phyloP scores from a whole-genome alignment of 1,140 invertebrate genomes.

The Drosophila pachea region DNA sequence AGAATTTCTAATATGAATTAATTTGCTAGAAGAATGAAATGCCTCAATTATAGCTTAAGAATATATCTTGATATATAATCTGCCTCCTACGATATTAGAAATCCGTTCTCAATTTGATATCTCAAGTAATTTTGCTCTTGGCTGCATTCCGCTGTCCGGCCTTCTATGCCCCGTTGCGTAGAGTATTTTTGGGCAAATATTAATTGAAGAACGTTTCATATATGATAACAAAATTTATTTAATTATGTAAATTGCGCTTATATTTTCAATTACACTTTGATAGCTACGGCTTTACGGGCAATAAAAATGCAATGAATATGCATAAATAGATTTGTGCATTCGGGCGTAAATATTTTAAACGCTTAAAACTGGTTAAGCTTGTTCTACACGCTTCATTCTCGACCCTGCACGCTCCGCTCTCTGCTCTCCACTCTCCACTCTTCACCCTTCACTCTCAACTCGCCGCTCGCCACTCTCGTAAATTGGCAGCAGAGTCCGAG shows the following conservation, averaged over 20 bases:
- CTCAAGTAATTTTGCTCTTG: no score
- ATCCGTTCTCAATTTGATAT: no score
- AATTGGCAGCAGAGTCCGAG: slow-evolving; percentile 20
- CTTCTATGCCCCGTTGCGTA: background rate
- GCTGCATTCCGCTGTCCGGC: no score
- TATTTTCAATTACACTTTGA: slow-evolving; percentile 43
- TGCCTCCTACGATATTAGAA: no score
- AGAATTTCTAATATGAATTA: no score
- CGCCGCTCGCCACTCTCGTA: background rate
- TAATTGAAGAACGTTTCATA: slow-evolving; percentile 53
- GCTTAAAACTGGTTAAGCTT: slow-evolving; percentile 31
- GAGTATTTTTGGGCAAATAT: slow-evolving; percentile 12
- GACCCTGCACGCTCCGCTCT: no score
- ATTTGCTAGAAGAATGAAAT: no score
- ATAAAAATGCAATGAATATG: background rate
- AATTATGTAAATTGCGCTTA: slow-evolving; percentile 60
- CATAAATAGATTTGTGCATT: background rate
- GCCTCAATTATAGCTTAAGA: no score
- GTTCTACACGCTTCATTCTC: background rate
- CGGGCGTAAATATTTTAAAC: slow-evolving; percentile 19
- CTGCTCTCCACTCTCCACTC: no score
- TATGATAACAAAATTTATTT: slow-evolving; percentile 57
- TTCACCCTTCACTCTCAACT: background rate
- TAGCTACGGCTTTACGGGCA: background rate
- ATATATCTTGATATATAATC: no score